phyloP scores from a whole-genome alignment of 2,113 vertebrate species.

The Salminus brasiliensis region DNA sequence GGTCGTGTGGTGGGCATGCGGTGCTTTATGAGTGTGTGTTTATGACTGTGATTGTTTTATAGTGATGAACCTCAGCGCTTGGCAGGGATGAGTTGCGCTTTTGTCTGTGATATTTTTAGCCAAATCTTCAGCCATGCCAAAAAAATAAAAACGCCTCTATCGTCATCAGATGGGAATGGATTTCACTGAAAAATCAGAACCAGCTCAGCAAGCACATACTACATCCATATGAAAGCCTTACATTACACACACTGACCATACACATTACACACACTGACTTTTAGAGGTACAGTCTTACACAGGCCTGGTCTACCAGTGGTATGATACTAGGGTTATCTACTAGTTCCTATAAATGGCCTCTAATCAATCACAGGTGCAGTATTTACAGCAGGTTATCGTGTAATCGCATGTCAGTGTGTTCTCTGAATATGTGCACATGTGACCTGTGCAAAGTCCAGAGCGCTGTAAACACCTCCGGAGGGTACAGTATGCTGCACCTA shows the following conservation, averaged over 20 bases:
- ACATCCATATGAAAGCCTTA: neutral
- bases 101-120: conserved; percentile 33
- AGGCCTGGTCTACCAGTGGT: too few relatives aligned
- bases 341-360: too few relatives aligned
- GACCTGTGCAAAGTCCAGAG: neutral
- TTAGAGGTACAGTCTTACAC: neutral
- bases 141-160: too few relatives aligned
- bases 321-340: too few relatives aligned
- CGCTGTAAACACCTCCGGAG: neutral
- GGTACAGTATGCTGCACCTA: neutral
- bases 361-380: too few relatives aligned
- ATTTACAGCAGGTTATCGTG: neutral
- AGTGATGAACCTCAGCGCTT: neutral
- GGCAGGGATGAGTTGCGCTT: conserved; percentile 5
- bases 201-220: conserved; percentile 28
- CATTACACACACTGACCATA: too few relatives aligned
- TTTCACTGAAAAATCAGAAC: conserved; percentile 4
- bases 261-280: neutral
- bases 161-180: conserved; percentile 26
- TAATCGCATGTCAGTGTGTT: neutral
- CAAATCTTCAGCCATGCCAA: conserved; percentile 12
- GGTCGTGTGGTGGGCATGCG: neutral
- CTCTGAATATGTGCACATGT: neutral
- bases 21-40: conserved; percentile 15
- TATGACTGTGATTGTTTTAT: conserved; percentile 24